Conservation (phyloP, 2,888 invertebrate genomes). For the Drosophila melanocephala region DNA sequence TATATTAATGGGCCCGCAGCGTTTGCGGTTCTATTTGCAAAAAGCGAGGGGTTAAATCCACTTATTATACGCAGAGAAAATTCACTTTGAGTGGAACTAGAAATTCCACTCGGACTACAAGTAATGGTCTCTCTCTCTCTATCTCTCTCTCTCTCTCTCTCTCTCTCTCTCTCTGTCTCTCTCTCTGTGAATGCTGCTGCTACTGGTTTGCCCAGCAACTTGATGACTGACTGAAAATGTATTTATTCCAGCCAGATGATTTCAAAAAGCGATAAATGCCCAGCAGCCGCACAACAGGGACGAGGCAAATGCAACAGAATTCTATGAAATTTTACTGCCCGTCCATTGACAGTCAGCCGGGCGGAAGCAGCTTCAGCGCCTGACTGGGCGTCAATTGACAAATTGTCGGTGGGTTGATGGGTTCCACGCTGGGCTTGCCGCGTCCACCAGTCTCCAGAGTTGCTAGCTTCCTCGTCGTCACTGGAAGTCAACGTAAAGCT, state of each 20-base stretch:
- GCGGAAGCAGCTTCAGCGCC: constrained; percentile 72
- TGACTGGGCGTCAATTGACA: constrained; percentile 77
- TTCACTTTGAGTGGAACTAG: constrained; percentile 7
- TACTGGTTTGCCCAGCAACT: constrained; percentile 14
- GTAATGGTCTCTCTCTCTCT: not conserved
- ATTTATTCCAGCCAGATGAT: constrained; percentile 75
- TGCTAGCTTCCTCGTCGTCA: constrained; percentile 4
- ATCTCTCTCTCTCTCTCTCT: not conserved
- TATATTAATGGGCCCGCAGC: constrained; percentile 37
- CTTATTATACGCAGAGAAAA: constrained; percentile 1
- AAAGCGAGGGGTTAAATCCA: constrained; percentile 1
- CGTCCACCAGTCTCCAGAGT: not conserved
- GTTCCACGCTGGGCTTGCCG: not conserved
- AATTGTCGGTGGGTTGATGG: constrained; percentile 55
- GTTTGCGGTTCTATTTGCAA: constrained; percentile 27
- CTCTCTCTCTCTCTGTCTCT: not conserved
- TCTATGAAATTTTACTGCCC: constrained; percentile 63
- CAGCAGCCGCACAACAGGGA: constrained; percentile 12
- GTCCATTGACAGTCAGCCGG: constrained; percentile 69
- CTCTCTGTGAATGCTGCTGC: not conserved
- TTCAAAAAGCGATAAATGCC: constrained; percentile 70
- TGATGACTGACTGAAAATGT: constrained; percentile 52
- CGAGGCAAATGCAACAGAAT: constrained; percentile 56
- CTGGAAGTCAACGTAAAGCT: constrained; percentile 63
- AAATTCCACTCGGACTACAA: not conserved